Percentiles rank a stretch among this genome's conserved stretches.
phyloP scores from a whole-genome alignment of 2,797 vertebrate genomes.

The Sparidentex hasta region DNA sequence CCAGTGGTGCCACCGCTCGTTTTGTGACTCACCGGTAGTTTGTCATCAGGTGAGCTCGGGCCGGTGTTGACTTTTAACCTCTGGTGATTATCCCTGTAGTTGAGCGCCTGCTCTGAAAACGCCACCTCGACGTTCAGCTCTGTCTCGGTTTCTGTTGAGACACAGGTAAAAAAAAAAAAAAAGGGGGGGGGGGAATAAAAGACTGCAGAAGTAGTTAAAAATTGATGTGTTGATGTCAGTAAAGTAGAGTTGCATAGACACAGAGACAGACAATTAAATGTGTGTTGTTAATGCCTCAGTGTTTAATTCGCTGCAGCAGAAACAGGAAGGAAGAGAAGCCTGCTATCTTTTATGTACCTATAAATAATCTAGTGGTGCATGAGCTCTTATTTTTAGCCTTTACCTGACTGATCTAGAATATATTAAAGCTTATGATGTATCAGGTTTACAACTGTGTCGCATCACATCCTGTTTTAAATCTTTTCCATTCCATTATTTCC shows the following conservation, averaged over 20 bases:
- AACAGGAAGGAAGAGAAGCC: conserved; percentile 12
- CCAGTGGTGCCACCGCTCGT: no score
- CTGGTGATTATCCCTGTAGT: conserved; percentile 85
- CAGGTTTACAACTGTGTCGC: background rate
- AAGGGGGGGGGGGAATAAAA: no score
- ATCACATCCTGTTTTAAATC: background rate
- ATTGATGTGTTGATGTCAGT: conserved; percentile 14
- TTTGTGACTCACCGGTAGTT: conserved; percentile 88
- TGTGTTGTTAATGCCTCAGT: background rate
- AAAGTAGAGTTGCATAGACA: conserved; percentile 20
- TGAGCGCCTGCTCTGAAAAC: conserved; percentile 95
- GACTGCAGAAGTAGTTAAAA: background rate
- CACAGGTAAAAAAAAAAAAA: background rate
- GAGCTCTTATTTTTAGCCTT: background rate
- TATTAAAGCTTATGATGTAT: background rate
- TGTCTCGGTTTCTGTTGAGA: conserved; percentile 82
- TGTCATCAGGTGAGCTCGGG: conserved; percentile 83
- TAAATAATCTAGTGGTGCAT: background rate
- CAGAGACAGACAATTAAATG: conserved; percentile 1
- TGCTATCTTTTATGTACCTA: background rate
- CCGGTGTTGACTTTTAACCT: conserved; percentile 71
- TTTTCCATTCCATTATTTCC: background rate
- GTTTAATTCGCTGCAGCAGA: conserved; percentile 15
- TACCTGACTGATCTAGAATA: background rate
- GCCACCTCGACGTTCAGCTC: conserved; percentile 94